These are phyloP conservation scores for Fundulus diaphanus DNA, from an alignment of 2,797 vertebrate genomes.

Conservation along the genomic window DNA sequence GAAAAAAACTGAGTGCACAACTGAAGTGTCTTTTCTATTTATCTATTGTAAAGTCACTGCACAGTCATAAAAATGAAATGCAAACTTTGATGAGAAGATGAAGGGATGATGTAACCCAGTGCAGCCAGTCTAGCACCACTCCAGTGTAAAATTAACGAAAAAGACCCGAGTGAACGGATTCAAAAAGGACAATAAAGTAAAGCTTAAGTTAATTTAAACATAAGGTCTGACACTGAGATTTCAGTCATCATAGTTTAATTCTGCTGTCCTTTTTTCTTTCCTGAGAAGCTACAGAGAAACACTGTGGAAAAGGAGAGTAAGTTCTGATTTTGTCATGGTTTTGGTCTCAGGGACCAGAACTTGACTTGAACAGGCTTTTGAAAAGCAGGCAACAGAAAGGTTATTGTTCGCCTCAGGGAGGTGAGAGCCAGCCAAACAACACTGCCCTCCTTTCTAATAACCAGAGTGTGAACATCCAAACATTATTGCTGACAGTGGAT, in stretches of 20 bases:
- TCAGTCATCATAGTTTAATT: constrained; percentile 21
- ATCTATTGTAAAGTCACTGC: constrained; percentile 62
- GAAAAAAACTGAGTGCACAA: constrained; percentile 16
- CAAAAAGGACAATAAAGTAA: constrained; percentile 10
- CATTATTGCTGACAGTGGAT: constrained; percentile 50
- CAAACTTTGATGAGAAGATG: constrained; percentile 54
- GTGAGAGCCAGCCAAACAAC: constrained; percentile 36
- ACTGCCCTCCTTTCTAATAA: constrained; percentile 37
- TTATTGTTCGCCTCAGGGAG: constrained; percentile 48
- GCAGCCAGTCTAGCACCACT: constrained; percentile 24
- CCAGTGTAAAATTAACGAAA: not conserved
- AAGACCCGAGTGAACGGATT: constrained; percentile 15
- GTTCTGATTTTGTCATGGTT: constrained; percentile 24
- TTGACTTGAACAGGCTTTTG: constrained; percentile 46
- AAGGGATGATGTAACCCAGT: constrained; percentile 38
- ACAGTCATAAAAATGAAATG: constrained; percentile 66
- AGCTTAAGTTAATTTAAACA: constrained; percentile 27
- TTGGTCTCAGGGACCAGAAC: constrained; percentile 21
- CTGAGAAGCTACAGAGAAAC: not conserved
- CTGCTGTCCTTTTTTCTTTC: not conserved
- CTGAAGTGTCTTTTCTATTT: constrained; percentile 40
- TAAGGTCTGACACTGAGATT: constrained; percentile 29
- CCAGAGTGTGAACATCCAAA: constrained; percentile 30
- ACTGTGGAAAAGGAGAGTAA: constrained; percentile 1
- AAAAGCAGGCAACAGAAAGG: constrained; percentile 54